Percentiles rank a stretch among this genome's conserved stretches.
Evolutionary conservation across 2,797 vertebrate genomes (phyloP).

Genomic region (Siniperca undulata): DNA sequence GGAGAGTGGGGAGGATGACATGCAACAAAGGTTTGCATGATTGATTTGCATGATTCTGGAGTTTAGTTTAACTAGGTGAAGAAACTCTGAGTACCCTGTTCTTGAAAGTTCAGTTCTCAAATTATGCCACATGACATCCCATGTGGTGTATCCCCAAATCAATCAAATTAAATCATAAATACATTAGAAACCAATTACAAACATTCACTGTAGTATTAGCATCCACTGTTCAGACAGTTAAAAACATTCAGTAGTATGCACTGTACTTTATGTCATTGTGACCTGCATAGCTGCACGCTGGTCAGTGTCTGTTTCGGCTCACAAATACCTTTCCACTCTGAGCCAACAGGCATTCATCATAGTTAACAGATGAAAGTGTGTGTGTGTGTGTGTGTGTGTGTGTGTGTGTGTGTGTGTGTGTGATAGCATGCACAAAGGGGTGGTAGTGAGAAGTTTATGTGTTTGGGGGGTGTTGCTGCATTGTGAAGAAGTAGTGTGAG

Average conservation of each 20-base stretch:
- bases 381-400: no score
- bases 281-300: slow-evolving; percentile 60
- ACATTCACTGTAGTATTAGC: slow-evolving; percentile 2
- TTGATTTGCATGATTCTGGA: background rate
- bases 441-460: background rate
- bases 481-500: background rate
- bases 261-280: slow-evolving; percentile 66
- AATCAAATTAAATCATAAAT: background rate
- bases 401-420: slow-evolving; percentile 6
- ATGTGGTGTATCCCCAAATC: background rate
- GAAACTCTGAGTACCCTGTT: background rate
- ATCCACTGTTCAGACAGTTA: slow-evolving; percentile 35
- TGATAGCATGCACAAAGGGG: background rate
- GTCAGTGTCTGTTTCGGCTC: slow-evolving; percentile 57
- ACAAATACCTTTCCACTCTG: slow-evolving; percentile 60
- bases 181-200: slow-evolving; percentile 13
- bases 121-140: background rate
- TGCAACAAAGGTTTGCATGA: background rate
- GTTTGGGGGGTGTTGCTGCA: background rate
- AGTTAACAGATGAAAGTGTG: slow-evolving; percentile 37
- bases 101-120: background rate
- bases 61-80: background rate
- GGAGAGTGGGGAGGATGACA: background rate
- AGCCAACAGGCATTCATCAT: slow-evolving; percentile 71
- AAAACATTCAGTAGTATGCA: slow-evolving; percentile 22